Evolutionary conservation across 1,140 invertebrate species (phyloP), one percentile per base, ranked within the genome.

Genomic region (Nebria ingens): DNA sequence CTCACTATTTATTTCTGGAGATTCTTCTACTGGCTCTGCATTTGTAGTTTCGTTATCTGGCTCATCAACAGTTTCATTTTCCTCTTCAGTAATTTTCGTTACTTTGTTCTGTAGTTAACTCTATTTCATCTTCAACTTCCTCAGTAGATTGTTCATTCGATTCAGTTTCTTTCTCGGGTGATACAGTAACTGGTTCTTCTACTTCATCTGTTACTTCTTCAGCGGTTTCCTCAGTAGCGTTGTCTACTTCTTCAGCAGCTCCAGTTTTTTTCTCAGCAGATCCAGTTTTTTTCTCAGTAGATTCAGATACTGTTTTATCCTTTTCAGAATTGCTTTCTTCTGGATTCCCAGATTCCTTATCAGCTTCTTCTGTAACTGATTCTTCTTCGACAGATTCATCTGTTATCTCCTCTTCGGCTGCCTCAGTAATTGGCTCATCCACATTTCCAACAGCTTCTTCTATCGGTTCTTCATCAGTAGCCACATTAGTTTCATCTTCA

Each of bases 41-140:
- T n/a, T n/a, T n/a, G 25, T 34, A 13, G 4, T 29, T n/a, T n/a
- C n/a, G n/a, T n/a, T n/a, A n/a, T n/a, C n/a, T n/a, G n/a, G n/a
- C n/a, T n/a, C n/a, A 29, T 29, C 25, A 29, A 6, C n/a, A n/a
- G n/a, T n/a, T n/a, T 29, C 25, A 13, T 29, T 13, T 13, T n/a
- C n/a, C n/a, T n/a, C n/a, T n/a, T n/a, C n/a, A n/a, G n/a, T n/a
- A n/a, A n/a, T n/a, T n/a, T n/a, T n/a, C n/a, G n/a, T n/a, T n/a
- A n/a, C n/a, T n/a, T n/a, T n/a, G n/a, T n/a, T n/a, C n/a, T 56
- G 63, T 11, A 9, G n/a, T 21, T 52, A 9, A 19, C 9, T 22
- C 66, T 53, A 63, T 62, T 56, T 62, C 59, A 58, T 61, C 58
- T 25, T 64, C 61, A 56, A 64, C 68, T 25, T 70, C 66, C 21